phyloP scores from a whole-genome alignment of 2,113 vertebrate species.

The Andinoacara biseriatus region DNA sequence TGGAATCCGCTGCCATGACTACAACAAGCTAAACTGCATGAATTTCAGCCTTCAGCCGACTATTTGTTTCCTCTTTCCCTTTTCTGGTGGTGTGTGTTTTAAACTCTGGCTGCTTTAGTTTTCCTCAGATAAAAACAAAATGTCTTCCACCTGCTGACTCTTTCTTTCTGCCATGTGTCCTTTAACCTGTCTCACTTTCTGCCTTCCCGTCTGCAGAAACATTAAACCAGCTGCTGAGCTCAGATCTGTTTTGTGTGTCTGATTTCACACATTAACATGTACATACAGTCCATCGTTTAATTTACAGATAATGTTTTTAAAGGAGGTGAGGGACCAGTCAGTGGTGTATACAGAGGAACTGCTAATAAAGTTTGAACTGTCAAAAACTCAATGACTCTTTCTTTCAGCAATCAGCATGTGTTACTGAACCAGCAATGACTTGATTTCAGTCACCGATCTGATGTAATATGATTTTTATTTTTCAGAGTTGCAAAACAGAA shows the following conservation, averaged over 20 bases:
- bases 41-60: conserved; percentile 24
- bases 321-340: not conserved
- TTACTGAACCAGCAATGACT: accelerated
- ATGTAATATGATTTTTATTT: not conserved
- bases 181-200: conserved; percentile 10
- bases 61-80: not conserved
- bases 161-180: not conserved
- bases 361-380: conserved; percentile 67
- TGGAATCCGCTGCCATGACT: conserved; percentile 42
- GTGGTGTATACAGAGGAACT: conserved; percentile 43
- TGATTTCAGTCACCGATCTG: not conserved
- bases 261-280: conserved; percentile 28
- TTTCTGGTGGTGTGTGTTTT: not conserved
- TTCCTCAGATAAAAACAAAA: not conserved
- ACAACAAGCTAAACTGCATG: conserved; percentile 31
- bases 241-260: conserved; percentile 35
- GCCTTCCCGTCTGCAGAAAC: conserved; percentile 21
- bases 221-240: conserved; percentile 41
- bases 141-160: not conserved
- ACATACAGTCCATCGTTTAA: conserved; percentile 49
- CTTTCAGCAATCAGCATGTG: not conserved
- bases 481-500: not conserved
- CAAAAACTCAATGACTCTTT: conserved; percentile 16
- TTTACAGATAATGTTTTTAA: conserved; percentile 34
- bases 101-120: not conserved